Base-by-base conservation (phyloP, 2,113 vertebrate genomes). In the Amphilophus citrinellus region DNA sequence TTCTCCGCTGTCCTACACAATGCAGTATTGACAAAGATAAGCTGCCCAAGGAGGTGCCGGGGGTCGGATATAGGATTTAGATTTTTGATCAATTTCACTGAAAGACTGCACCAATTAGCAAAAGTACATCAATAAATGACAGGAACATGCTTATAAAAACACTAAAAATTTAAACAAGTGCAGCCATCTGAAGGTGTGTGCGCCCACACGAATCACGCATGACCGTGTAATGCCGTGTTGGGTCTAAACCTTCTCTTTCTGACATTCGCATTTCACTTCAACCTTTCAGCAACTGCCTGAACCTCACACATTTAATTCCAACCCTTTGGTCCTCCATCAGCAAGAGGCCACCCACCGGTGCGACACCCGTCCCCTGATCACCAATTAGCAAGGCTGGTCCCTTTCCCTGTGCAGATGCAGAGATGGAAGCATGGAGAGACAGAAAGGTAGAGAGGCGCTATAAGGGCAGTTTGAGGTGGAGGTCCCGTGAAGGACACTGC, bases 401-500 rank as follows among this genome's bases (percentile, higher is more conserved):
- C 68, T 88, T 85, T 68, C 62, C 39, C 62, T 13, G 57, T 3
- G 10, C 77, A 27, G 77, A 78, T 75, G 87, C 77, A 79, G 80
- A 71, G 68, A 83, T 83, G 82, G 91, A 86, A 62, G 83, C 71
- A 1, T 15, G 71, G 82, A 83, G 88, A 88, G 77, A 68, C 84
- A 87, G 61, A 77, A 89, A 90, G 90, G 92, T 89, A 92, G 81
- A 65, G 76, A 87, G 87, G 84, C 83, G 32, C 86, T 47, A 77
- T 80, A 78, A 65, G 93, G 91, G 90, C 90, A 92, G 79, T 17
- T 76, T 47, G 85, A 91, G 94, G 91, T 94, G 93, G 93, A 95
- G 94, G 95, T 94, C 94, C 92, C 92, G 61, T 95, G 93, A 95
- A 95, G 95, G 95, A 94, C 94, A 93, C 83, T n/a, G 79, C 92